phyloP scores from a whole-genome alignment of 2,113 vertebrate species.

The Trachemys scripta region DNA sequence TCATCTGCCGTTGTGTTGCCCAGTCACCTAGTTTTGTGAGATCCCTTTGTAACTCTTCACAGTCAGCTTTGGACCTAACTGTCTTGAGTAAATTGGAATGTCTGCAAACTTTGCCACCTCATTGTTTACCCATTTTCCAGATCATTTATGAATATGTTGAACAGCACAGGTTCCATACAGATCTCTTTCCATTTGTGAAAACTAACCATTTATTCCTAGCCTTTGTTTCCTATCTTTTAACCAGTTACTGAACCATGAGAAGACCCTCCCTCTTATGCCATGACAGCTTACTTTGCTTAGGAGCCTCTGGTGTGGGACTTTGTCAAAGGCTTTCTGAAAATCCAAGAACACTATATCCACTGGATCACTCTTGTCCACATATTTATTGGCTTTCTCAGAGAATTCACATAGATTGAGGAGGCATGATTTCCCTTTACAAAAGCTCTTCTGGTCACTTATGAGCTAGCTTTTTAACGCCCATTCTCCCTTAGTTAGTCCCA shows the following conservation, averaged over 20 bases:
- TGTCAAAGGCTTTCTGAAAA: background rate
- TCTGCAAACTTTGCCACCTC: background rate
- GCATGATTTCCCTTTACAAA: background rate
- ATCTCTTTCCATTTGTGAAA: background rate
- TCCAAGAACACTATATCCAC: background rate
- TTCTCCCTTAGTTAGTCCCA: background rate
- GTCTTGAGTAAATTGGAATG: no score
- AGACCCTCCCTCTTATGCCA: background rate
- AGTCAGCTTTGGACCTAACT: no score
- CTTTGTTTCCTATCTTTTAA: background rate
- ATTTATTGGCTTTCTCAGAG: background rate
- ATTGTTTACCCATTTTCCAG: background rate
- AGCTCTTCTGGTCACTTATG: background rate
- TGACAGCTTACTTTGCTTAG: background rate
- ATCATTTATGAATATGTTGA: background rate
- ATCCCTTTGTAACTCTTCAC: no score
- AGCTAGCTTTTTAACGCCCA: background rate
- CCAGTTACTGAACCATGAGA: background rate
- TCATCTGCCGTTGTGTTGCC: no score
- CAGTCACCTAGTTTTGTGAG: no score
- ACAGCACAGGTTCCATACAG: background rate
- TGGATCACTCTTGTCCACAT: background rate
- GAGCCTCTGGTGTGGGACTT: background rate
- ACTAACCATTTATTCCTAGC: background rate
- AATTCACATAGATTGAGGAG: background rate